Base-by-base conservation (phyloP, 2,888 invertebrate genomes). In the Xestia xanthographa region DNA sequence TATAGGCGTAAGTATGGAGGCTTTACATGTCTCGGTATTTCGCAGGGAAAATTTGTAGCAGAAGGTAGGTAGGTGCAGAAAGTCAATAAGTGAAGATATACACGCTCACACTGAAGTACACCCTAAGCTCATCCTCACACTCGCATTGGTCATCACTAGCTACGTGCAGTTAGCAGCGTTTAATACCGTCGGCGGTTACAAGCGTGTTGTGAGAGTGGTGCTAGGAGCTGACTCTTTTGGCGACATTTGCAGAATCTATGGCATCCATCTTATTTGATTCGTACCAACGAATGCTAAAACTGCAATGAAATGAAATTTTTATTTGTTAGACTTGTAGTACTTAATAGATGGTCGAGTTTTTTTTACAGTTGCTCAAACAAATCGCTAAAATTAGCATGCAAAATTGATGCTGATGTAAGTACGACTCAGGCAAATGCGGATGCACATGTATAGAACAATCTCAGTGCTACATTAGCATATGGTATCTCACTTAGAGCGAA, bases 31-130 rank as follows among this genome's bases (percentile, higher is more conserved):
- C 68, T 63, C 34, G 62, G 12, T 26, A 75, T 75, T 79, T 75
- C 45, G 34, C 62, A 66, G 62, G 29, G 74, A 81, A 77, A 79
- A 82, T 82, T 80, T 74, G 70, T 71, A 56, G 58, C 48, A 66
- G 9, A 43, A n/a, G 14, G 72, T 22, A 73, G 66, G 71, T 29
- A 8, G 2, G 26, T 41, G 41, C 56, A 77, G 41, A 78, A 78
- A 63, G 71, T 56, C 14, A 38, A 43, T 2, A 14, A 17, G 20
- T 11, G 1, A n/a, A 50, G 60, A 29, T 11, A n/a, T n/a, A n/a
- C n/a, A 5, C 45, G 48, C 26, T 8, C 17, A 11, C 58, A 45
- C 26, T 29, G 20, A 58, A 20, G 9, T 34, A 20, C 34, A 5
- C 20, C 4, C 9, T 29, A 29, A 29, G 9, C 20, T 29, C 4